phyloP scores from a whole-genome alignment of 2,797 vertebrate genomes.

The Myotis planiceps region DNA sequence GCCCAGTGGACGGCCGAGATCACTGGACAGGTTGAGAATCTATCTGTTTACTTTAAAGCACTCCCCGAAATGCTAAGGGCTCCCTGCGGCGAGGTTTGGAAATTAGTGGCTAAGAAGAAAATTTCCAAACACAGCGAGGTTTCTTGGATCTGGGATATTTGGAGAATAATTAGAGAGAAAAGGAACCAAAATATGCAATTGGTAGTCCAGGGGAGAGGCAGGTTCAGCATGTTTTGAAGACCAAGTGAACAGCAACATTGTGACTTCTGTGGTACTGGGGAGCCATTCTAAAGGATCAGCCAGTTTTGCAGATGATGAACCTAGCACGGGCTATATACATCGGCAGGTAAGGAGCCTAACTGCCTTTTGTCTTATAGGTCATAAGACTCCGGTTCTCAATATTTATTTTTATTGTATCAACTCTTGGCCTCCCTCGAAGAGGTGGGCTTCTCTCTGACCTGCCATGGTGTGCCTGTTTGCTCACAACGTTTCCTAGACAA shows the following conservation, averaged over 20 bases:
- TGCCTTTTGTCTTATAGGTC: background rate
- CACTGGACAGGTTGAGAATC: background rate
- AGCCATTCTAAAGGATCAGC: background rate
- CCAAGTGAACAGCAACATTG: background rate
- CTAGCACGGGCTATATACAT: background rate
- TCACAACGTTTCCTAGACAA: background rate
- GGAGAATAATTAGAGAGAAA: background rate
- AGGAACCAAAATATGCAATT: background rate
- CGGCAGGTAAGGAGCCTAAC: background rate
- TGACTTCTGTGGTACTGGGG: background rate
- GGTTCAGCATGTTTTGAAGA: background rate
- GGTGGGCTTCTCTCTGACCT: background rate
- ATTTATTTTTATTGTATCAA: background rate
- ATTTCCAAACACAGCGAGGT: background rate
- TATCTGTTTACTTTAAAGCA: background rate
- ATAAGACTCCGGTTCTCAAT: background rate
- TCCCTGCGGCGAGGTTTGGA: background rate
- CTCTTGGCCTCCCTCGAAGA: background rate
- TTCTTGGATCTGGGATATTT: background rate
- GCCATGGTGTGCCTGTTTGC: background rate
- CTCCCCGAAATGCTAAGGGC: background rate
- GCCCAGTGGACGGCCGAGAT: background rate
- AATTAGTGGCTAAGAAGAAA: background rate
- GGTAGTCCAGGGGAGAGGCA: background rate
- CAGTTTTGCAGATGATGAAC: background rate